Evolutionary conservation across 2,797 vertebrate species (phyloP).

Genomic region (Myotis findleyi): DNA sequence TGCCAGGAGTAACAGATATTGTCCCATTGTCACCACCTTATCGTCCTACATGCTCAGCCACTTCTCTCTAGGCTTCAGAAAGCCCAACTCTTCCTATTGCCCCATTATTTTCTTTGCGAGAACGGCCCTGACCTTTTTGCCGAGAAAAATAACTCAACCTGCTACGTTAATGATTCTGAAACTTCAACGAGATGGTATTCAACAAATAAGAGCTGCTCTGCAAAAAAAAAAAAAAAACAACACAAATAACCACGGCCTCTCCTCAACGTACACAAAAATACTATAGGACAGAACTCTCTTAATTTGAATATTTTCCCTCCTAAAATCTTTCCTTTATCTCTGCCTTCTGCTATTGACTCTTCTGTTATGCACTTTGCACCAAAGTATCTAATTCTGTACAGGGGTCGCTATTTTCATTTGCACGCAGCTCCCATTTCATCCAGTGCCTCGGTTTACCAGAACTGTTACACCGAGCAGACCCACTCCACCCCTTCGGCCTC

Average conservation of each 20-base stretch:
- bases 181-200: background rate
- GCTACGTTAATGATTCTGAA: slow-evolving; percentile 4
- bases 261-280: background rate
- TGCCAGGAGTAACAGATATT: background rate
- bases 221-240: background rate
- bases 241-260: background rate
- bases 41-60: background rate
- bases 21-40: background rate
- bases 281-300: background rate
- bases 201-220: background rate
- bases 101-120: slow-evolving; percentile 5
- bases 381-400: background rate
- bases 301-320: background rate
- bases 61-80: background rate
- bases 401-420: background rate
- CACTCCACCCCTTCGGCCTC: background rate
- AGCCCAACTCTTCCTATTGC: background rate
- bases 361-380: background rate
- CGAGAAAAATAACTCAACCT: background rate
- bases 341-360: background rate
- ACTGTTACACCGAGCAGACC: background rate
- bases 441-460: background rate
- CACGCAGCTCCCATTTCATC: background rate
- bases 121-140: background rate
- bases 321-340: background rate